These are phyloP conservation scores for Oxygymnocypris stewartii DNA, from an alignment of 2,113 vertebrate species.

Conservation along the genomic window DNA sequence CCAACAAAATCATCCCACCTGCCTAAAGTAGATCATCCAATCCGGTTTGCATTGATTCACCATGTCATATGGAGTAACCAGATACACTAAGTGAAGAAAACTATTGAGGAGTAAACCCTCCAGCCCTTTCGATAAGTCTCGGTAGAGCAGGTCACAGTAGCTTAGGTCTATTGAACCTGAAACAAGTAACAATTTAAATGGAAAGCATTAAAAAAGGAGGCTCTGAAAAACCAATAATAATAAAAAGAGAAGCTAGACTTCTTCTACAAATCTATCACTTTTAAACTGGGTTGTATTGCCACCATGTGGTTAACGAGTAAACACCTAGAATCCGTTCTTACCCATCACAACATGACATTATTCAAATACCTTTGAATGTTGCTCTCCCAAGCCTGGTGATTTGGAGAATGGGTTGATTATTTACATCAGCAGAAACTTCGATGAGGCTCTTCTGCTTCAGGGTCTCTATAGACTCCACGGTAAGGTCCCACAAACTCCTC, in stretches of 20 bases:
- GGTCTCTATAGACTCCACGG: constrained; percentile 70
- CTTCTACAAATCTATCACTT: not conserved
- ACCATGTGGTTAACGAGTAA: not conserved
- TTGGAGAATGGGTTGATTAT: constrained; percentile 62
- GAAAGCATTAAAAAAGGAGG: not conserved
- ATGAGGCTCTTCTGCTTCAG: constrained; percentile 83
- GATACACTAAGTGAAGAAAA: constrained; percentile 86
- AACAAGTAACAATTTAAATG: constrained; percentile 8
- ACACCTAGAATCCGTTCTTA: not conserved
- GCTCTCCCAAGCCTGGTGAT: constrained; percentile 88
- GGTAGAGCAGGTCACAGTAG: constrained; percentile 82
- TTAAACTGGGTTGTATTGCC: not conserved
- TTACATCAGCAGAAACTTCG: not conserved
- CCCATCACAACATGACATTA: not conserved
- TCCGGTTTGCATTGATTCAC: constrained; percentile 81
- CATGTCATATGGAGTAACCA: constrained; percentile 90
- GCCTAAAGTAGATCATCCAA: constrained; percentile 91
- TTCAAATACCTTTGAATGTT: constrained; percentile 84
- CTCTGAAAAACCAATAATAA: not conserved
- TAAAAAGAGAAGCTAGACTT: not conserved
- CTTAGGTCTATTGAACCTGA: constrained; percentile 88
- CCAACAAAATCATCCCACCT: constrained; percentile 71
- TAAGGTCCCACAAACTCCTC: constrained; percentile 76
- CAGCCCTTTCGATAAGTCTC: constrained; percentile 85
- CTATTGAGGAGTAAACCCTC: constrained; percentile 89